A percentile compares a stretch with the other conserved stretches of the same genome.
phyloP scores from a whole-genome alignment of 2,888 invertebrate genomes.

The Calliopum simillimum region DNA sequence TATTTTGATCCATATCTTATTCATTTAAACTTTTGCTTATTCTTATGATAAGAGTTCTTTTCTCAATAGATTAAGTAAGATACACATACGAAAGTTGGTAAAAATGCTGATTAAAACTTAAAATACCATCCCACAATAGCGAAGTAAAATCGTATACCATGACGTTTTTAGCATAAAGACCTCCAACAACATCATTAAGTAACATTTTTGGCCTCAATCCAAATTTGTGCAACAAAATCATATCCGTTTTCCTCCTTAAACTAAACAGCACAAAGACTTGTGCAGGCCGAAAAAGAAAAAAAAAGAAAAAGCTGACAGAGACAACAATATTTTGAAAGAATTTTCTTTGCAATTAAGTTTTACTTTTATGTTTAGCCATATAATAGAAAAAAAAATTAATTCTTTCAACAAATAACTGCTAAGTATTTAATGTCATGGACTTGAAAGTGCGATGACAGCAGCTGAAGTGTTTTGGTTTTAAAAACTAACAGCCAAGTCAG shows the following conservation, averaged over 20 bases:
- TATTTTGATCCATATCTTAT: too few relatives aligned
- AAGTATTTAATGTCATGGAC: conserved; percentile 11
- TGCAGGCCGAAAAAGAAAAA: background rate
- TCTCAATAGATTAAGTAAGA: too few relatives aligned
- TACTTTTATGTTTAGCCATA: conserved; percentile 1
- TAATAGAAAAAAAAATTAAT: background rate
- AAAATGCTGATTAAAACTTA: too few relatives aligned
- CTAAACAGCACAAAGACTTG: background rate
- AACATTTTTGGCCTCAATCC: conserved; percentile 27
- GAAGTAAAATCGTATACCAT: too few relatives aligned
- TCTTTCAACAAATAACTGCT: conserved; percentile 8
- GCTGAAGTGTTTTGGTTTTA: too few relatives aligned
- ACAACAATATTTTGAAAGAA: background rate
- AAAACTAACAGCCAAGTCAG: too few relatives aligned
- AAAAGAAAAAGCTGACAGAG: background rate
- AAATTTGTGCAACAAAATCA: conserved; percentile 21
- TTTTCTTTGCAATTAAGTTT: conserved; percentile 2
- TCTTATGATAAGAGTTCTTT: too few relatives aligned
- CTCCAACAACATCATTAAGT: background rate
- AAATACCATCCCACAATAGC: too few relatives aligned
- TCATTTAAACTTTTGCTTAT: too few relatives aligned
- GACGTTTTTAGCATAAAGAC: background rate
- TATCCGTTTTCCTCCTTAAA: background rate
- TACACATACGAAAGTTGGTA: too few relatives aligned
- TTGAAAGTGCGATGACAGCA: background rate